A percentile compares a stretch with the other conserved stretches of the same genome.
Conservation (phyloP, 2,888 invertebrate species). For the Tiliacea citrago region DNA sequence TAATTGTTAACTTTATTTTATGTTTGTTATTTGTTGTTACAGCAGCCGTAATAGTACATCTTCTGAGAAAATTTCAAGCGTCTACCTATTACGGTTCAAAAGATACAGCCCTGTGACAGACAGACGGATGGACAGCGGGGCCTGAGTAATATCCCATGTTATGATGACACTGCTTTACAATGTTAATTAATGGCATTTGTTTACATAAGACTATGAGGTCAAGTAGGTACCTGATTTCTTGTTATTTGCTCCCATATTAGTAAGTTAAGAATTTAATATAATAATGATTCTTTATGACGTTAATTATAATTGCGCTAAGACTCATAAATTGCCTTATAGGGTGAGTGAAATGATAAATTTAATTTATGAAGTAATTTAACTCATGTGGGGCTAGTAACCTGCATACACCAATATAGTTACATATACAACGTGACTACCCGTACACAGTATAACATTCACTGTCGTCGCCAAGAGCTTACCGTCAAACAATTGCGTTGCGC, state of each 20-base stretch:
- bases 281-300: slow-evolving; percentile 22
- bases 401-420: not conserved
- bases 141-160: not conserved
- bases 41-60: no score
- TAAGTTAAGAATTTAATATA: slow-evolving; percentile 4
- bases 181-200: slow-evolving; percentile 13
- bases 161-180: slow-evolving; percentile 7
- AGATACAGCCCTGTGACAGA: no score
- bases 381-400: not conserved
- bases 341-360: slow-evolving; percentile 7
- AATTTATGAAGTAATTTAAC: not conserved
- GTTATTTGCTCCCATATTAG: slow-evolving; percentile 9
- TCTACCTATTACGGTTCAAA: no score
- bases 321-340: slow-evolving; percentile 7
- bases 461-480: not conserved
- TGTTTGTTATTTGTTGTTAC: no score
- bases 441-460: not conserved
- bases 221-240: slow-evolving; percentile 17
- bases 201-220: slow-evolving; percentile 27
- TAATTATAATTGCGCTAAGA: slow-evolving; percentile 26
- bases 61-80: no score
- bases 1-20: no score
- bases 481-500: slow-evolving; percentile 39
- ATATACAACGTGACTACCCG: not conserved
- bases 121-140: no score